Evolutionary conservation across 2,888 invertebrate genomes (phyloP), one percentile per base, ranked within the genome.

Genomic region (Leucophenga montana): DNA sequence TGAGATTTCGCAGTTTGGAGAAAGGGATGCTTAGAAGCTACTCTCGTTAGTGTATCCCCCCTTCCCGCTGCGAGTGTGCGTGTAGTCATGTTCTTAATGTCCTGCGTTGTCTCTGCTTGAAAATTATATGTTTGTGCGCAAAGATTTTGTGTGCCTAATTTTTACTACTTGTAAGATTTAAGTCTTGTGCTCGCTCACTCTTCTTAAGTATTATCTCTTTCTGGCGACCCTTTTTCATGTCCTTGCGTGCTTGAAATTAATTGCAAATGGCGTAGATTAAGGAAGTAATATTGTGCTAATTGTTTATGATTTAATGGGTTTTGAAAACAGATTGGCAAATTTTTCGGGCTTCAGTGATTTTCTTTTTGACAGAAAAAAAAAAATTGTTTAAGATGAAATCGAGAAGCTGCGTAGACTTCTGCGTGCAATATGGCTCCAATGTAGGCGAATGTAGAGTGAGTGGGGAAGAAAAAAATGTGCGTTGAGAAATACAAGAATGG

Each of bases 231-330:
- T 59, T 59, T 59, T 33, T n/a, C 14, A 20, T 64, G n/a, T n/a
- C 1, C 57, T 82, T 84, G 78, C 78, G 81, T 8, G 39, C 9
- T 79, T 78, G 73, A 84, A 84, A 81, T 80, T 81, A 81, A 81
- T 81, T 81, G 84, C 83, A 84, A 81, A 81, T 79, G 81, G 79
- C 83, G 79, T 78, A 80, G 83, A 82, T 82, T 81, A 80, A 79
- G 80, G 84, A 81, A 80, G 80, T 81, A 84, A 84, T 84, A 84
- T 73, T 75, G 68, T 73, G 71, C 83, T 81, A 81, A 81, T 81
- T 84, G 83, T 75, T 80, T 73, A 79, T 75, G 83, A 82, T 82
- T 82, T 84, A 75, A 78, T 78, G 80, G 79, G 9, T 73, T 74
- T 66, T 27, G 69, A 71, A 16, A 14, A 16, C 3, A 4, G 48